These are phyloP conservation scores for Venusia cambrica DNA, from an alignment of 2,888 invertebrate genomes.

Conservation along the genomic window DNA sequence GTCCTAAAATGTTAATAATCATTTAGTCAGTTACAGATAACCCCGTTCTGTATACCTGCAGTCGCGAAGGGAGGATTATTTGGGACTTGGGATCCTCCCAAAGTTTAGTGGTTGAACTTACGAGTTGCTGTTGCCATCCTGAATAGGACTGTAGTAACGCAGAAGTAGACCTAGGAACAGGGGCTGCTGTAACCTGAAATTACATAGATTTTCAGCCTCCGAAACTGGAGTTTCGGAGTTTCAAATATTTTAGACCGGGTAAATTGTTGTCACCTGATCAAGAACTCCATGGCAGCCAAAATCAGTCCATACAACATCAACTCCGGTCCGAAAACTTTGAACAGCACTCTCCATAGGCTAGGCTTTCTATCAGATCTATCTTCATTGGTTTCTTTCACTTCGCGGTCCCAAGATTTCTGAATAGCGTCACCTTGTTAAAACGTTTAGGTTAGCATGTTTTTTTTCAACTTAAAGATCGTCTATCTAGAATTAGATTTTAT, in stretches of 20 bases:
- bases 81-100: too few relatives aligned
- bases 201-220: background rate
- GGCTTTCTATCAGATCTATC: slow-evolving; percentile 61
- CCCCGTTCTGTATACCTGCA: too few relatives aligned
- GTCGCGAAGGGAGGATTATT: too few relatives aligned
- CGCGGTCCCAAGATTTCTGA: slow-evolving; percentile 82
- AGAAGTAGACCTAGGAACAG: slow-evolving; percentile 82
- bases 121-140: slow-evolving; percentile 48
- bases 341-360: slow-evolving; percentile 81
- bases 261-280: slow-evolving; percentile 84
- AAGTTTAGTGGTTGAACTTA: slow-evolving; percentile 67
- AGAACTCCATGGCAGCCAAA: slow-evolving; percentile 82
- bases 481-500: too few relatives aligned
- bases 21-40: background rate
- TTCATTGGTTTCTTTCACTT: slow-evolving; percentile 56
- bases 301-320: slow-evolving; percentile 83
- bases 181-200: slow-evolving; percentile 83
- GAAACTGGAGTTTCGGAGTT: too few relatives aligned
- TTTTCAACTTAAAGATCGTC: too few relatives aligned
- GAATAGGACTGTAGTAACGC: slow-evolving; percentile 74
- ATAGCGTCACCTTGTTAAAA: slow-evolving; percentile 81
- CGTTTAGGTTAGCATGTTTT: too few relatives aligned
- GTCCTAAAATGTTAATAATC: slow-evolving; percentile 12
- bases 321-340: slow-evolving; percentile 82
- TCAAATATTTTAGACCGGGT: too few relatives aligned